Evolutionary conservation across 2,888 invertebrate species (phyloP), one percentile per base, ranked within the genome.

Genomic region (Drosophila anceps): DNA sequence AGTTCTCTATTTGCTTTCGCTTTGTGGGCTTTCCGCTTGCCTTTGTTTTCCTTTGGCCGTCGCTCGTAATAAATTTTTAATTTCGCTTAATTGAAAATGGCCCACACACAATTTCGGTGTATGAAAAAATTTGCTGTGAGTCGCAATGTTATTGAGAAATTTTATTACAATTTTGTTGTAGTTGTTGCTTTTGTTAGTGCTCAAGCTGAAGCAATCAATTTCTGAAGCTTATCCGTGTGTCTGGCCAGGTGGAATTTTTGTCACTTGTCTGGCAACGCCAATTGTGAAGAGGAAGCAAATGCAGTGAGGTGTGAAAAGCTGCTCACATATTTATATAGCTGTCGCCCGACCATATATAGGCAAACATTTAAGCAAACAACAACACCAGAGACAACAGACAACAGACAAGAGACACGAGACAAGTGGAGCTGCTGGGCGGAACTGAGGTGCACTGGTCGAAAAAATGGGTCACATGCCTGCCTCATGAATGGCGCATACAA

Each of bases 41-140:
- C 81, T 81, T 87, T 84, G 85, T 87, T 89, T 87, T 80, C 83
- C 58, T 84, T 87, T 55, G 79, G 67, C 63, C 76, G 76, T 69
- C 65, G 87, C 73, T 84, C 53, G 80, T 80, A 86, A 86, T 88
- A 86, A 82, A 88, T 88, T 88, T 88, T 90, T 90, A 88, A 88
- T 88, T 81, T 80, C 76, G 88, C 88, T 88, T 90, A 88, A 90
- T 88, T 90, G 88, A 90, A 90, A 88, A 90, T 82, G 81, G 79
- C 55, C 59, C 60, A 62, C 55, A 37, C 27, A 71, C 27, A 71
- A 31, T 55, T 39, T 37, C 24, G 46, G 39, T 31, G 37, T 27
- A 62, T 39, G 57, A 39, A 62, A 29, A 71, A 43, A 20, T 50
- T 9, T 5, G 35, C 48, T 33, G 37, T 9, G 12, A 60, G 29